Base-by-base conservation (phyloP, 2,888 invertebrate species). In the Ptychoptera contaminata region DNA sequence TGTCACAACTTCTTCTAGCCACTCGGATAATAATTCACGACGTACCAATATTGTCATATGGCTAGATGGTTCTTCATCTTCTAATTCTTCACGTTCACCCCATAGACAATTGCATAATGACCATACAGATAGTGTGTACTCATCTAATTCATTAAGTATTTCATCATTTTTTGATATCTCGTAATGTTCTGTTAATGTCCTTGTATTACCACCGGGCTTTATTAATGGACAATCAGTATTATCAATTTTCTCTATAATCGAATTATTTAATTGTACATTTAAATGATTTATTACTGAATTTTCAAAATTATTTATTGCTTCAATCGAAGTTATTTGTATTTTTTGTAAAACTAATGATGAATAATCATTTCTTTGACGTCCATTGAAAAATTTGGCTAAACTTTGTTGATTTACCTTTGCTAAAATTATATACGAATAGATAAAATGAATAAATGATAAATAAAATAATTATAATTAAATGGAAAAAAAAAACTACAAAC, bases 51-150 rank as follows among this genome's bases (percentile, higher is more conserved):
- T 68, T 34, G 67, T 66, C 37, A 69, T 64, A 55, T 77, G 72
- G 11, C 58, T 60, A n/a, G 48, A 53, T 1, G 52, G 43, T 2
- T 65, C 64, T 16, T 56, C 55, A 1, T 68, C 71, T 39, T 73
- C 70, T 8, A 70, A 55, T 11, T 78, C 76, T 1, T 79, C 70
- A 29, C 82, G 73, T 11, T 77, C 75, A 2, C 86, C 90, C 93
- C 93, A 93, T 8, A 93, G 69, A 0, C 90, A 84, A 8, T 79
- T 76, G 54, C 86, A 81, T 0, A 90, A 68, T 11, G 76, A 73
- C 82, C 83, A 86, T 6, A 81, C 75, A 45, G 78, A 73, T 1
- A 65, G 61, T 2, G 57, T 56, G 50, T 68, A 65, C 16, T 54
- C 57, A 42, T 58, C 58, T 8, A 56, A 50, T 1, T 53, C 50